Percentiles rank a stretch among this genome's conserved stretches.
Conservation (phyloP, 2,797 vertebrate genomes). For the Gephyroberyx darwinii region DNA sequence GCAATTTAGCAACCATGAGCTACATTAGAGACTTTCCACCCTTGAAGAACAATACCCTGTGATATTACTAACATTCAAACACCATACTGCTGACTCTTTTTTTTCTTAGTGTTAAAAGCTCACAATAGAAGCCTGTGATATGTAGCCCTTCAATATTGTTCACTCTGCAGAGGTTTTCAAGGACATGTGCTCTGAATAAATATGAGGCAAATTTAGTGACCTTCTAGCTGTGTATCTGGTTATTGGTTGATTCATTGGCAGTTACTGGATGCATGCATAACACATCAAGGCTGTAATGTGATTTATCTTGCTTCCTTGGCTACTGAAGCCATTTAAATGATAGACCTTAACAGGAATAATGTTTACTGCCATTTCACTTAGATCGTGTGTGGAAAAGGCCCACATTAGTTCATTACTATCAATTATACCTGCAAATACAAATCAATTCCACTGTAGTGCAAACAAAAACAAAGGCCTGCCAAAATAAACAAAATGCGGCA, state of each 20-base stretch:
- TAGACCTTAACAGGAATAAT: slow-evolving; percentile 68
- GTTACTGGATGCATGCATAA: slow-evolving; percentile 76
- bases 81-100: slow-evolving; percentile 42
- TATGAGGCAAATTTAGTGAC: slow-evolving; percentile 77
- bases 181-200: slow-evolving; percentile 78
- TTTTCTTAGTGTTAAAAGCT: slow-evolving; percentile 64
- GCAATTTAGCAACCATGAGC: slow-evolving; percentile 50
- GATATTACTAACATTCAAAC: slow-evolving; percentile 56
- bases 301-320: slow-evolving; percentile 73
- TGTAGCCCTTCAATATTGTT: slow-evolving; percentile 56
- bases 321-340: slow-evolving; percentile 73
- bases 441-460: slow-evolving; percentile 37
- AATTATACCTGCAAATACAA: slow-evolving; percentile 58
- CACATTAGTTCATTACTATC: slow-evolving; percentile 62
- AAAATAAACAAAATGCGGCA: slow-evolving; percentile 42
- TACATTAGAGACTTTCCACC: slow-evolving; percentile 33
- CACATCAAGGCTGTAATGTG: slow-evolving; percentile 75
- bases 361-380: slow-evolving; percentile 62
- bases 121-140: slow-evolving; percentile 46
- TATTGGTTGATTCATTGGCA: slow-evolving; percentile 75
- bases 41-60: slow-evolving; percentile 46
- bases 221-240: slow-evolving; percentile 75
- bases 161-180: slow-evolving; percentile 71
- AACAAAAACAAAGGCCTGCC: slow-evolving; percentile 26
- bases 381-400: slow-evolving; percentile 49